phyloP scores from a whole-genome alignment of 2,797 vertebrate species.

The Tenualosa thibaudeaui region DNA sequence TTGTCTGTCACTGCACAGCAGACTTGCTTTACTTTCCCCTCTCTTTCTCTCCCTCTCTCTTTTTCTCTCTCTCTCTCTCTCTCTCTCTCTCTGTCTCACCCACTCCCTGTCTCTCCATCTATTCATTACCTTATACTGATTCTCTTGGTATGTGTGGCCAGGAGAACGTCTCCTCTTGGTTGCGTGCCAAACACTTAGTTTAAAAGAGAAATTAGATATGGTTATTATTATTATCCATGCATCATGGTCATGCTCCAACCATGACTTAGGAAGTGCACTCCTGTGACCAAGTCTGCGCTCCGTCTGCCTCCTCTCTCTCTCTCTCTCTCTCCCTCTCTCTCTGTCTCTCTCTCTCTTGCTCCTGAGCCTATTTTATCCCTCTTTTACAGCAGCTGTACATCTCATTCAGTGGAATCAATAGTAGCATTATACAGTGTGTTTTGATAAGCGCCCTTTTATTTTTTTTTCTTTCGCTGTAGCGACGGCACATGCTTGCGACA shows the following conservation, averaged over 20 bases:
- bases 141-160: constrained; percentile 41
- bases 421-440: constrained; percentile 13
- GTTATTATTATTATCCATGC: constrained; percentile 41
- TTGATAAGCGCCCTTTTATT: background rate
- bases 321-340: background rate
- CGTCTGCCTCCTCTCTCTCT: background rate
- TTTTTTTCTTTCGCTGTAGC: background rate
- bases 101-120: constrained; percentile 27
- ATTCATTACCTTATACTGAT: constrained; percentile 64
- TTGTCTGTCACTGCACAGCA: constrained; percentile 67
- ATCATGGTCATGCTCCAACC: background rate
- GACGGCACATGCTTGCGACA: constrained; percentile 16
- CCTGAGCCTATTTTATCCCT: constrained; percentile 11
- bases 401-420: constrained; percentile 25
- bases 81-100: background rate
- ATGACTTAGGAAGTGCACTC: constrained; percentile 23
- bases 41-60: constrained; percentile 44
- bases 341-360: background rate
- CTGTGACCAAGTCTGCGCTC: constrained; percentile 6
- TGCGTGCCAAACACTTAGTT: constrained; percentile 37
- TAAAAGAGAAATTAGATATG: constrained; percentile 40
- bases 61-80: background rate
- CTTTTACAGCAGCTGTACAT: constrained; percentile 24
- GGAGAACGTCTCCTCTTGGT: constrained; percentile 42
- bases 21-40: constrained; percentile 59